These are phyloP conservation scores for Petroica traversi DNA, from an alignment of 2,113 vertebrate genomes.

Conservation along the genomic window DNA sequence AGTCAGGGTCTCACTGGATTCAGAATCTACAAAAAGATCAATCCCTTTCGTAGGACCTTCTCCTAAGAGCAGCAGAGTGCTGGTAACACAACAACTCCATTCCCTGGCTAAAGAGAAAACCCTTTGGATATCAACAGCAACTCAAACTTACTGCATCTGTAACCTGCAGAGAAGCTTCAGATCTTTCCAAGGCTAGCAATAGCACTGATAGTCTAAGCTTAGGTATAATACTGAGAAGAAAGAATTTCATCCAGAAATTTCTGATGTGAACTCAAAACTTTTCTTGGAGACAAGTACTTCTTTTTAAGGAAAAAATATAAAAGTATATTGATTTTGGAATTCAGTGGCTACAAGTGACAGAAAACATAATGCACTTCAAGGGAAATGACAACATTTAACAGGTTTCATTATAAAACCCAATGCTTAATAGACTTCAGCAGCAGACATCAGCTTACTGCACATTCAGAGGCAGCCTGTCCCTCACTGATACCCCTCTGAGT, in stretches of 20 bases:
- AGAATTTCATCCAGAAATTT: background rate
- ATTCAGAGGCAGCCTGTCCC: background rate
- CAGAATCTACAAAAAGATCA: background rate
- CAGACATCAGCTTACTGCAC: background rate
- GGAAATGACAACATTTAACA: background rate
- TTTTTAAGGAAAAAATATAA: background rate
- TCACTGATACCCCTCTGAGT: background rate
- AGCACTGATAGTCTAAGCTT: background rate
- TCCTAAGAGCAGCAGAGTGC: background rate
- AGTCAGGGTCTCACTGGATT: background rate
- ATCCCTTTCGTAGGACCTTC: background rate
- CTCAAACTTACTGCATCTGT: background rate
- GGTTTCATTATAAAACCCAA: background rate
- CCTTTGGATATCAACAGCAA: background rate
- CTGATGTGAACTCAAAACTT: background rate
- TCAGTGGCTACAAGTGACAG: background rate
- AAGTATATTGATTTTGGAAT: background rate
- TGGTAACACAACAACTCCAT: background rate
- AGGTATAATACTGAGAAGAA: background rate
- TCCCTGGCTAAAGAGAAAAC: background rate
- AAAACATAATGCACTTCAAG: background rate
- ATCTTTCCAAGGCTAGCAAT: background rate
- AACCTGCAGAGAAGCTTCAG: background rate
- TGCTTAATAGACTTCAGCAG: background rate
- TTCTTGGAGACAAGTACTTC: background rate